Conservation (phyloP, 2,888 invertebrate species). For the Thecocarcelia acutangulata region DNA sequence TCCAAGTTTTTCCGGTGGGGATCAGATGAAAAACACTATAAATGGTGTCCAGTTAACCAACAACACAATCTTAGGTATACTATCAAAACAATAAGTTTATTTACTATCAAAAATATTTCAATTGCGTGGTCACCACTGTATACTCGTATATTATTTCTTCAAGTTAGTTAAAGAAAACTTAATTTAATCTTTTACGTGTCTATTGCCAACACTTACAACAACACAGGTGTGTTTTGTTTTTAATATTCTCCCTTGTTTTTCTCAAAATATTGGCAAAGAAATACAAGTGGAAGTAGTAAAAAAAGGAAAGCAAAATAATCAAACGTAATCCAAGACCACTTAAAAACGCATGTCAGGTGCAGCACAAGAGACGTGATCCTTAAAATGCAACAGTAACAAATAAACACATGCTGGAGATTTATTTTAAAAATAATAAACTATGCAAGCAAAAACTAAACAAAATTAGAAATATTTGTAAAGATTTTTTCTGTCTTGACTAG, state of each 20-base stretch:
- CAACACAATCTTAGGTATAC: too few species aligned
- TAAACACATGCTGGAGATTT: too few species aligned
- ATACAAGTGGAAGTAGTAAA: neutral
- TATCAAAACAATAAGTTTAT: too few species aligned
- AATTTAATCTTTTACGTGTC: constrained; percentile 68
- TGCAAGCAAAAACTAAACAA: neutral
- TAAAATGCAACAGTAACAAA: constrained; percentile 22
- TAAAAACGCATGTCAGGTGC: constrained; percentile 61
- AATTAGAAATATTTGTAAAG: neutral
- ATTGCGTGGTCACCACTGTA: too few species aligned
- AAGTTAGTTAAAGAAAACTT: constrained; percentile 50
- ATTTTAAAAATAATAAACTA: neutral
- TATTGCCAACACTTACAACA: constrained; percentile 58
- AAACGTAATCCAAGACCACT: constrained; percentile 41
- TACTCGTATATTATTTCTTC: too few species aligned
- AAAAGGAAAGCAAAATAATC: constrained; percentile 2
- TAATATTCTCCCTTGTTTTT: constrained; percentile 8
- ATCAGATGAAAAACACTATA: too few species aligned
- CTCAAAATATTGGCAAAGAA: neutral
- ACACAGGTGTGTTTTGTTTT: constrained; percentile 4
- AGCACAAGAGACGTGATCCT: constrained; percentile 64
- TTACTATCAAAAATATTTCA: too few species aligned
- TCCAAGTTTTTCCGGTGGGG: too few species aligned
- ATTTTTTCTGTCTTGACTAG: too few species aligned
- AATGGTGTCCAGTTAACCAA: too few species aligned